Evolutionary conservation across 2,888 invertebrate genomes (phyloP), one percentile per base, ranked within the genome.

Genomic region (Coelopa pilipes): DNA sequence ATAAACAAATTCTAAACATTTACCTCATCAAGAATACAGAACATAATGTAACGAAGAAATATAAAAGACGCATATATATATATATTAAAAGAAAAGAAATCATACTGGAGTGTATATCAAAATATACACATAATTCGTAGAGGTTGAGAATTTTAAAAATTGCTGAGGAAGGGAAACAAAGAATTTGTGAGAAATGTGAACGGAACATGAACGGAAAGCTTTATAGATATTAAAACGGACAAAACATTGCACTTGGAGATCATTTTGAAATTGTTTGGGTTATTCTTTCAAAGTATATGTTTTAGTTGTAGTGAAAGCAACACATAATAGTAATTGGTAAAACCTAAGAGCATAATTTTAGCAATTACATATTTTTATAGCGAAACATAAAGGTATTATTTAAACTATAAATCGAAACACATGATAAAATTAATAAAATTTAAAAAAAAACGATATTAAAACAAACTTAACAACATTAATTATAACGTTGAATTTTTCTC

Each of bases 21-120:
- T 81, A 82, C 82, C 82, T 82, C 82, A 82, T 81, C 77, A 73
- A 57, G 76, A 67, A 74, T 76, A 74, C 76, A 70, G 59, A 49
- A 73, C 71, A 50, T 15, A n/a, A 19, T 70, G 63, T 62, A 46
- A 65, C 34, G 50, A 46, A 72, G 19, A 67, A 66, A 66, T 72
- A 75, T 68, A 57, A 73, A 11, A 47, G 73, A 73, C 73, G 77
- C 74, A 60, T 60, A 60, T 60, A 63, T 63, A 63, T 17, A 1
- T 0, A 62, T 62, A 34, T 53, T 17, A 53, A 63, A 60, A 49
- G 13, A 53, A 9, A 9, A 69, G 0, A 62, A 62, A 34, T 34
- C 34, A 34, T 34, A 34, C 7, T 4, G 34, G 34, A 34, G 7
- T 34, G 7, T 34, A 62, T 62, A 62, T 62, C 9, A 34, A 62